Evolutionary conservation across 2,113 vertebrate genomes (phyloP).

Genomic region (Rafetus swinhoei): DNA sequence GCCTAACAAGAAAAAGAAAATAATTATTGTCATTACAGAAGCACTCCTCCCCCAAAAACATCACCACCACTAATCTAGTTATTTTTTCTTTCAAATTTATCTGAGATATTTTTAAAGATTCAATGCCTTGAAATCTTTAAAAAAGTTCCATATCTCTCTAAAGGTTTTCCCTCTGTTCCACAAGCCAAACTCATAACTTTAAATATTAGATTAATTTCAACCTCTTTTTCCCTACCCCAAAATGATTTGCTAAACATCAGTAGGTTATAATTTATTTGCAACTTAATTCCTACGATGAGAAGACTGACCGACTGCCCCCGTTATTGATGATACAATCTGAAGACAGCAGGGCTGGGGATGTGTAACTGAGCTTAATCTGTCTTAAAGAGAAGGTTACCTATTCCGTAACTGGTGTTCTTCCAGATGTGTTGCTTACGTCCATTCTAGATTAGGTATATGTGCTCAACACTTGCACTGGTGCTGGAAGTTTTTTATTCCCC

Average conservation of each 20-base stretch:
- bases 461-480: too few relatives aligned
- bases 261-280: background rate
- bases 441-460: too few relatives aligned
- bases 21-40: constrained; percentile 10
- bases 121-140: background rate
- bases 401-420: too few relatives aligned
- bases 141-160: constrained; percentile 1
- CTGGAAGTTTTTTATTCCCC: too few relatives aligned
- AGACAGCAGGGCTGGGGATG: background rate
- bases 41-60: background rate
- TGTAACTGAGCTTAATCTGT: background rate
- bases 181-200: background rate
- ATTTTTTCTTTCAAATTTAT: background rate
- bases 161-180: accelerated
- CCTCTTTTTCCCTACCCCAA: background rate
- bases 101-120: background rate
- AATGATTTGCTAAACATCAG: background rate
- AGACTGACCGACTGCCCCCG: background rate
- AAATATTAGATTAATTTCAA: background rate
- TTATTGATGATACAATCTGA: background rate
- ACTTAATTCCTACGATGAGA: background rate
- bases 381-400: too few relatives aligned
- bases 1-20: constrained; percentile 82
- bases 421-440: too few relatives aligned
- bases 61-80: background rate